Evolutionary conservation across 2,113 vertebrate genomes (phyloP).

Genomic region (Bungarus multicinctus): DNA sequence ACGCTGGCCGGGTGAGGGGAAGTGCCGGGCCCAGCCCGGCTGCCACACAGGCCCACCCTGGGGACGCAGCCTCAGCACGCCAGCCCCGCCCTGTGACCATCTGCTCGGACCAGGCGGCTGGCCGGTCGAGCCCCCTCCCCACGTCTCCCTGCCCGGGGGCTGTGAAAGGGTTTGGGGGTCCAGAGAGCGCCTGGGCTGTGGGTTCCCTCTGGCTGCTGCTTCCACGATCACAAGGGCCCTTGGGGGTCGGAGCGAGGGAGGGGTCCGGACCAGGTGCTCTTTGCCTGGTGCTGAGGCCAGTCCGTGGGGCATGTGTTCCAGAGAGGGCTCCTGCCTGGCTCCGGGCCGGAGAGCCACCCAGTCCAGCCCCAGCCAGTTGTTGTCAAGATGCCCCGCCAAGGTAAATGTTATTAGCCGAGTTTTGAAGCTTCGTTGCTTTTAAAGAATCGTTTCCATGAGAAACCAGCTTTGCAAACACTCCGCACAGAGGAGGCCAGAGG

Average conservation of each 20-base stretch:
- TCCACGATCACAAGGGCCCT: not conserved
- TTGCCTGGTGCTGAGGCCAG: too few species aligned
- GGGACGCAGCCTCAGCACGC: too few species aligned
- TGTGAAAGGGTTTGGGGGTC: not conserved
- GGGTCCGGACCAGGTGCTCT: not conserved
- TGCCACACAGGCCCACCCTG: too few species aligned
- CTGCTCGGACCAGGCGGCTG: not conserved
- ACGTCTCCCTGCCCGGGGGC: not conserved
- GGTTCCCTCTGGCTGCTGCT: not conserved
- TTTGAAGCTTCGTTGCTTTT: conserved; percentile 37
- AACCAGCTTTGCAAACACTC: conserved; percentile 23
- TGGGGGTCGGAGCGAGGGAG: not conserved
- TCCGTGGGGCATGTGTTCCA: not conserved
- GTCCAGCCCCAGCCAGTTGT: not conserved
- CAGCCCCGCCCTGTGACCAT: not conserved
- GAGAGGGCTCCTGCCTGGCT: not conserved
- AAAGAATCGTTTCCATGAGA: conserved; percentile 38
- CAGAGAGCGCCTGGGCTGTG: not conserved
- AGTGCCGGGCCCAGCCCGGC: not conserved
- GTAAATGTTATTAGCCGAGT: not conserved
- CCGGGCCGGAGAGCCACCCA: not conserved
- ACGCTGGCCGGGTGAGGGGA: not conserved
- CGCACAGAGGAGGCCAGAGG: conserved; percentile 21
- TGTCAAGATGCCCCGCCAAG: conserved; percentile 2
- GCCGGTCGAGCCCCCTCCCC: not conserved